Conservation (phyloP, 2,888 invertebrate genomes). For the Marronus borbonicus region DNA sequence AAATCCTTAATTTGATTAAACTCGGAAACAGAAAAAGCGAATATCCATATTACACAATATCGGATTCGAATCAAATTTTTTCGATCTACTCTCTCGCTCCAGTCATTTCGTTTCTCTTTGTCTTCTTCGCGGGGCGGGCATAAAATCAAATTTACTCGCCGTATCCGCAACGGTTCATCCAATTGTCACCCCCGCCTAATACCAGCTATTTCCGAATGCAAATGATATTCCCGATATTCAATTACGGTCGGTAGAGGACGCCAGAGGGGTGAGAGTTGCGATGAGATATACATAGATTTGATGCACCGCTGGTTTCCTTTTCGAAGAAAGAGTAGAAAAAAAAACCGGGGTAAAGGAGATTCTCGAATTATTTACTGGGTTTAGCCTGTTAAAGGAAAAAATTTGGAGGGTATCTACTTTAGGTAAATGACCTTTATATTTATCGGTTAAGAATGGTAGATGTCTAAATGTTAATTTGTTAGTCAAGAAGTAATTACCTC, state of each 20-base stretch:
- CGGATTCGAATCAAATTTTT: not conserved
- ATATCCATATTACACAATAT: not conserved
- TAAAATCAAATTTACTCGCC: slow-evolving; percentile 12
- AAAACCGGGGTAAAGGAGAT: too few relatives aligned
- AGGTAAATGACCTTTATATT: too few relatives aligned
- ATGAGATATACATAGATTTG: not conserved
- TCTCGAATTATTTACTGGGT: too few relatives aligned
- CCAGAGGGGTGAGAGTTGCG: not conserved
- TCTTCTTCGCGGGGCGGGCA: not conserved
- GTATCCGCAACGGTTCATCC: slow-evolving; percentile 15
- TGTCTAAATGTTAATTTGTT: too few relatives aligned
- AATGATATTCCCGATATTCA: slow-evolving; percentile 31
- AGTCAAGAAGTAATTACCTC: too few relatives aligned
- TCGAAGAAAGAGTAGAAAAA: not conserved
- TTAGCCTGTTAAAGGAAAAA: not conserved
- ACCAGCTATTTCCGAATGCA: slow-evolving; percentile 25
- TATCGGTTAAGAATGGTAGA: too few relatives aligned
- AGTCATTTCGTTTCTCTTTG: not conserved
- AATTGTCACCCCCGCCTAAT: slow-evolving; percentile 22
- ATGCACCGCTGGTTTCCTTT: not conserved
- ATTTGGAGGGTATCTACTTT: too few relatives aligned
- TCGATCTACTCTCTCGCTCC: not conserved
- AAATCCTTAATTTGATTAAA: too few relatives aligned
- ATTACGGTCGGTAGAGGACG: not conserved
- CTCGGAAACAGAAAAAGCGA: not conserved